Percentiles rank a stretch among this genome's conserved stretches.
These are phyloP conservation scores for Peucedramus taeniatus DNA, from an alignment of 2,113 vertebrate genomes.

Conservation along the genomic window DNA sequence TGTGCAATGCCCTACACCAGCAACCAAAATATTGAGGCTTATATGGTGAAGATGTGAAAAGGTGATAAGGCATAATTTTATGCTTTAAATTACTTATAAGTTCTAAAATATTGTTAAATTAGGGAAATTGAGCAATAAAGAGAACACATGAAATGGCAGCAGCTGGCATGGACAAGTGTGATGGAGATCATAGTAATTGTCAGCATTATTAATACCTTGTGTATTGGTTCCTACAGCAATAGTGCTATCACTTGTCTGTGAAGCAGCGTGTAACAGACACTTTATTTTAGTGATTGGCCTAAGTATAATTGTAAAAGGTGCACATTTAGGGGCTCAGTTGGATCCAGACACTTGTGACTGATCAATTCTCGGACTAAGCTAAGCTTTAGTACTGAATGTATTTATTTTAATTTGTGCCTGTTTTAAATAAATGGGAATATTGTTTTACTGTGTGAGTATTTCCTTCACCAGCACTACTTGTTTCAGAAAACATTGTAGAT, in stretches of 20 bases:
- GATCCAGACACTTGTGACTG: background rate
- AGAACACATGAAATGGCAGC: background rate
- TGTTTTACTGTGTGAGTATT: background rate
- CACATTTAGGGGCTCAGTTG: background rate
- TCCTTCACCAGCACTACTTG: background rate
- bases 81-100: background rate
- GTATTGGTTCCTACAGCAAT: background rate
- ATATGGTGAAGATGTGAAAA: background rate
- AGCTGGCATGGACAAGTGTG: background rate
- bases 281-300: background rate
- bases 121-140: background rate
- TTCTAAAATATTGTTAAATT: background rate
- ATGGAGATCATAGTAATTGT: background rate
- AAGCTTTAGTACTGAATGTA: background rate
- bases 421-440: background rate
- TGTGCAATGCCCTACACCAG: background rate
- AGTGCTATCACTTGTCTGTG: background rate
- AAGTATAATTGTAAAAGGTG: background rate
- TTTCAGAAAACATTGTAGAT: conserved; percentile 8
- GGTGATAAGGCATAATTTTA: background rate
- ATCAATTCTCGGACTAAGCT: background rate
- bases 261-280: background rate
- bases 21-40: background rate
- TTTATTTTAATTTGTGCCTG: background rate
- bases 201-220: background rate